Percentiles rank a stretch among this genome's conserved stretches.
phyloP scores from a whole-genome alignment of 2,888 invertebrate species.

The Deilephila elpenor region DNA sequence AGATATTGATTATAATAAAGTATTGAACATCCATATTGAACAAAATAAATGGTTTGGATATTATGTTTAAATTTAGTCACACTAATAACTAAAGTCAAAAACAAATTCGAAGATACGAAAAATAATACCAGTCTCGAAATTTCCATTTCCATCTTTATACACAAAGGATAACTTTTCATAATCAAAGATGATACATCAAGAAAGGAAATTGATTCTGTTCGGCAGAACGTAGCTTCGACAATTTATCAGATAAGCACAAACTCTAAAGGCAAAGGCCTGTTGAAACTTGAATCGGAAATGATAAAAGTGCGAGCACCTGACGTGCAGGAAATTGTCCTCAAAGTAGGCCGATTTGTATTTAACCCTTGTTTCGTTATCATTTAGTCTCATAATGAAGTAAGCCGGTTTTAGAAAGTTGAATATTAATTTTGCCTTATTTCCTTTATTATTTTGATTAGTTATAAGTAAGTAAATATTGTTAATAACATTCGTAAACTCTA shows the following conservation, averaged over 20 bases:
- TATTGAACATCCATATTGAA: no score
- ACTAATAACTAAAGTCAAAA: neutral
- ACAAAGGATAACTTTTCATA: slow-evolving; percentile 6
- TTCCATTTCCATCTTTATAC: neutral
- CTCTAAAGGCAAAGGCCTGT: slow-evolving; percentile 26
- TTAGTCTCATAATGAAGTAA: slow-evolving; percentile 16
- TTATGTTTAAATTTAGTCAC: no score
- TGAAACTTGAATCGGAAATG: slow-evolving; percentile 31
- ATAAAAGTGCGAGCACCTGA: slow-evolving; percentile 32
- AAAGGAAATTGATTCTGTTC: slow-evolving; percentile 20
- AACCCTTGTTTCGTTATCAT: slow-evolving; percentile 21
- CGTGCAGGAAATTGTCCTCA: slow-evolving; percentile 28
- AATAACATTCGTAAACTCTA: no score
- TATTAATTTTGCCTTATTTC: neutral
- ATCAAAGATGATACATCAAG: slow-evolving; percentile 20
- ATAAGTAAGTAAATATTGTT: no score
- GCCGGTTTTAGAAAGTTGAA: neutral
- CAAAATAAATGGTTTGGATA: no score
- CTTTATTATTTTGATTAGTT: neutral
- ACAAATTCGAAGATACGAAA: neutral
- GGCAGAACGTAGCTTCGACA: slow-evolving; percentile 4
- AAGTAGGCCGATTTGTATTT: slow-evolving; percentile 23
- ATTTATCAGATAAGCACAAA: slow-evolving; percentile 23
- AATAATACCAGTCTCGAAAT: neutral
- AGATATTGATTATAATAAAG: no score